These are phyloP conservation scores for Trichonephila clavata DNA, from an alignment of 1,140 invertebrate species.

Conservation along the genomic window DNA sequence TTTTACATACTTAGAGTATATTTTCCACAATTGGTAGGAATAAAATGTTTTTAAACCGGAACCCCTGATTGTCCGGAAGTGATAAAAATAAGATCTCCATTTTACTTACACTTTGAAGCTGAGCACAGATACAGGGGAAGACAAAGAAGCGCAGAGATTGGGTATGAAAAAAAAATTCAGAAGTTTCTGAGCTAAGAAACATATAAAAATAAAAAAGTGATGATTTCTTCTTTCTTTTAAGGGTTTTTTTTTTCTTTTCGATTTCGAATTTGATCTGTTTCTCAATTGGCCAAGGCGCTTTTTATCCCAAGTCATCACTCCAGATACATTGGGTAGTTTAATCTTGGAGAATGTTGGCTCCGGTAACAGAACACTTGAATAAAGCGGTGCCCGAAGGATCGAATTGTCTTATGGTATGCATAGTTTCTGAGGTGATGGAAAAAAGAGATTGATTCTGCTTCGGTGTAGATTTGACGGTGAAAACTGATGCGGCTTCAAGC, in stretches of 20 bases:
- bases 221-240: no score
- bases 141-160: not conserved
- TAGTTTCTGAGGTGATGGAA: conserved; percentile 7
- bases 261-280: conserved; percentile 42
- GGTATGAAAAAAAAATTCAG: not conserved
- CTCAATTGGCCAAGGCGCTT: conserved; percentile 42
- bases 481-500: conserved; percentile 37
- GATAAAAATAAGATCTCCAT: not conserved
- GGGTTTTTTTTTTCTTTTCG: not conserved
- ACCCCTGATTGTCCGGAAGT: not conserved
- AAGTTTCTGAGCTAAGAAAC: not conserved
- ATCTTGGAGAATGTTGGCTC: conserved; percentile 35
- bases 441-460: conserved; percentile 49
- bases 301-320: conserved; percentile 43
- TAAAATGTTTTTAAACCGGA: no score
- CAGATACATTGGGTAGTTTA: conserved; percentile 44
- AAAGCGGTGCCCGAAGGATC: conserved; percentile 12
- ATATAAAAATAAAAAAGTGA: not conserved
- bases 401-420: conserved; percentile 44
- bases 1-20: no score
- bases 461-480: conserved; percentile 4
- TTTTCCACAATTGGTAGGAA: no score
- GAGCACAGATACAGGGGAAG: not conserved
- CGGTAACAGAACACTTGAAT: conserved; percentile 17
- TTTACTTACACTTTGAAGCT: not conserved